Evolutionary conservation across 2,797 vertebrate species (phyloP), one percentile per base, ranked within the genome.

Genomic region (Eidolon dupreanum): DNA sequence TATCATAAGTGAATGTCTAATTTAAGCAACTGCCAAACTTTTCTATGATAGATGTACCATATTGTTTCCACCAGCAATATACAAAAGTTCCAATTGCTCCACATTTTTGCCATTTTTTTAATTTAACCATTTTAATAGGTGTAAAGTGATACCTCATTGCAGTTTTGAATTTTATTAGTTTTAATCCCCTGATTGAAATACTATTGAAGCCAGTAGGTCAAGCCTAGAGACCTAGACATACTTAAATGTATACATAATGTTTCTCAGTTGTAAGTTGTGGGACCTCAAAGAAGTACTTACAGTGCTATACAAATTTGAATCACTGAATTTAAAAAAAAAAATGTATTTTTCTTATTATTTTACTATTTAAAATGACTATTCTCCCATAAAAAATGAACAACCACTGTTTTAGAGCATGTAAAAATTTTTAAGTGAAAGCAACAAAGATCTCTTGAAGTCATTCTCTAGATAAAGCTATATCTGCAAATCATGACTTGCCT

Each of bases 161-260:
- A 38, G n/a, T 38, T 87, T 51, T 65, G 6, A 33, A 36, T 22
- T 83, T 57, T 28, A 75, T 90, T 96, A 38, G 13, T 75, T 84
- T 90, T 94, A 86, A 51, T 51, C 33, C 24, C 22, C 89, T 77
- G 53, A 78, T 87, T 73, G n/a, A 65, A 79, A 59, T 92, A 51
- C 49, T 51, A 24, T 57, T 36, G 43, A 92, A 89, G 66, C 5
- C 90, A 96, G 6, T 83, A 66, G 96, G 49, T 94, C 66, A 53
- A 61, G 65, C 90, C 55, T 46, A 90, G 68, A 13, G 8, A 78
- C 36, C 20, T n/a, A 86, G 33, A 83, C 83, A 89, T 57, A 79
- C 13, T 71, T 19, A 57, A 51, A 46, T 49, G 43, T 86, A 75
- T 8, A 33, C 33, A 59, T 41, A 87, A 46, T 4, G 1, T 41